phyloP scores from a whole-genome alignment of 2,113 vertebrate species.

The Megaceryle torquata region DNA sequence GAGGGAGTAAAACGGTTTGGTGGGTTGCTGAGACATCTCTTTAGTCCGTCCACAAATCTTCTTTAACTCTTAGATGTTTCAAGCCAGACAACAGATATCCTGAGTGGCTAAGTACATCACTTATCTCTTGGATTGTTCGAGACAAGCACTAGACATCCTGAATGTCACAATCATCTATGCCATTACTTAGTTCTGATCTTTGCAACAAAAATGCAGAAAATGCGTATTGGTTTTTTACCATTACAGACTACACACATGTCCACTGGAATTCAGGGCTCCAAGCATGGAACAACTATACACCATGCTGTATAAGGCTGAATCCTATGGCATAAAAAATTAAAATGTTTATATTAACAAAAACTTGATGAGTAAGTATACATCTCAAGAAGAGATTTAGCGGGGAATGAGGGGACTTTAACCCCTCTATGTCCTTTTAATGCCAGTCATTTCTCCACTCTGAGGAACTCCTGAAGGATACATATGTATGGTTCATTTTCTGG shows the following conservation, averaged over 20 bases:
- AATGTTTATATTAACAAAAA: not conserved
- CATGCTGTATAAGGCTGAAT: not conserved
- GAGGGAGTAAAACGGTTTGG: too few relatives aligned
- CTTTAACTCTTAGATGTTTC: too few relatives aligned
- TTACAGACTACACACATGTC: accelerated
- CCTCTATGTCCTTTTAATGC: accelerated
- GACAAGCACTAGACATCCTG: too few relatives aligned
- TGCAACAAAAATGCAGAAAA: not conserved
- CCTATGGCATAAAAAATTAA: not conserved
- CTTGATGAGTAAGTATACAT: not conserved
- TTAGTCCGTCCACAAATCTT: too few relatives aligned
- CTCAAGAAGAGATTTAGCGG: not conserved
- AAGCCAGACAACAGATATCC: too few relatives aligned
- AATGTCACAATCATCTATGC: not conserved
- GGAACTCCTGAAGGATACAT: not conserved
- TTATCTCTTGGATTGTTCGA: too few relatives aligned
- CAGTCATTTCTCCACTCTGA: not conserved
- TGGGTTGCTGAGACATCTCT: too few relatives aligned
- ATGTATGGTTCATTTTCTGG: not conserved
- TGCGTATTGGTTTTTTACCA: not conserved
- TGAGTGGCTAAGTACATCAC: too few relatives aligned
- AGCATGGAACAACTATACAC: not conserved
- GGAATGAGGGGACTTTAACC: not conserved
- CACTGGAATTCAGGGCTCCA: not conserved
- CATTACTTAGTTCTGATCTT: not conserved